These are phyloP conservation scores for Drosophila obscura DNA, from an alignment of 1,140 invertebrate genomes.

Conservation along the genomic window DNA sequence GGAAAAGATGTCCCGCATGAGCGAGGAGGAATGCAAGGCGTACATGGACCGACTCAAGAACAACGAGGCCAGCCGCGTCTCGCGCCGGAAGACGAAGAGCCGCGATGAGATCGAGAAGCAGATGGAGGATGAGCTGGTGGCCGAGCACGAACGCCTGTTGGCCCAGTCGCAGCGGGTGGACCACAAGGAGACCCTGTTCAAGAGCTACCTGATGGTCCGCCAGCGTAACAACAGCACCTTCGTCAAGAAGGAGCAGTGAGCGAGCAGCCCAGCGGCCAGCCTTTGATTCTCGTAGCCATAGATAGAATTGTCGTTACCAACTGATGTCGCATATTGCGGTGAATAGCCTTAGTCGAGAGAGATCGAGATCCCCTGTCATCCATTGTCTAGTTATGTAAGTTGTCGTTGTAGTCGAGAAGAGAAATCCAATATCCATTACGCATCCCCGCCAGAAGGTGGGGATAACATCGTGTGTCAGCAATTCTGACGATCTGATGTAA, in stretches of 20 bases:
- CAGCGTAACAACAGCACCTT: constrained; percentile 54
- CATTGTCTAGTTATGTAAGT: constrained; percentile 58
- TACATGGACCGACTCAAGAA: constrained; percentile 74
- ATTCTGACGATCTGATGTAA: constrained; percentile 17
- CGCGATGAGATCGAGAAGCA: constrained; percentile 60
- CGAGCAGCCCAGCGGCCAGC: constrained; percentile 2
- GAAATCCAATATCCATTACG: constrained; percentile 44
- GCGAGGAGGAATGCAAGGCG: constrained; percentile 53
- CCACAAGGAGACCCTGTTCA: constrained; percentile 4
- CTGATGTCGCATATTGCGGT: constrained; percentile 65
- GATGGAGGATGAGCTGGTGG: constrained; percentile 43
- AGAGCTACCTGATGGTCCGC: constrained; percentile 31
- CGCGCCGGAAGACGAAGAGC: constrained; percentile 72
- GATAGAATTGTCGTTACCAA: constrained; percentile 55
- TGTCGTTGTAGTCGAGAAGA: constrained; percentile 61
- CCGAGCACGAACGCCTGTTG: constrained; percentile 22
- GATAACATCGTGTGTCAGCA: too few species aligned
- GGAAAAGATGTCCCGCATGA: constrained; percentile 51
- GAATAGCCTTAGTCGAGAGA: constrained; percentile 41
- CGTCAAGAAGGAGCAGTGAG: constrained; percentile 42
- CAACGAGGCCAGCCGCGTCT: constrained; percentile 76
- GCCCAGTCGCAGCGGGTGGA: constrained; percentile 10
- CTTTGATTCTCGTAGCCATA: constrained; percentile 67
- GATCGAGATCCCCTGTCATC: constrained; percentile 38
- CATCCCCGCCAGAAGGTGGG: neutral